Evolutionary conservation across 2,113 vertebrate genomes (phyloP).

Genomic region (Cygnus atratus): DNA sequence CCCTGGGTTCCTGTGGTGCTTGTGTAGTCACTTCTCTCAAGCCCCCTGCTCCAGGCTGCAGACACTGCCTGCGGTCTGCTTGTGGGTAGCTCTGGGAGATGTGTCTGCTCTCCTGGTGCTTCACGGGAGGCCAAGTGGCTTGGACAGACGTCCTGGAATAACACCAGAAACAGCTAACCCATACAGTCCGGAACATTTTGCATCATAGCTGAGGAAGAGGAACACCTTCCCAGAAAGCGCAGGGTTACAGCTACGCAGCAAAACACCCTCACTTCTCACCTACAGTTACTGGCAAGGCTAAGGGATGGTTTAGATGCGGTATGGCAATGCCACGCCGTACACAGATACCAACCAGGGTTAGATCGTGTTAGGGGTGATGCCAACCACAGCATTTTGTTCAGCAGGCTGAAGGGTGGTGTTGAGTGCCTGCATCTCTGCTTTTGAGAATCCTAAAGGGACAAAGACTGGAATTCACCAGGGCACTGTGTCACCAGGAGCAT

Average conservation of each 20-base stretch:
- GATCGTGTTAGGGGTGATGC: not conserved
- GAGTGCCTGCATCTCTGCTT: not conserved
- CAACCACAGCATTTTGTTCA: not conserved
- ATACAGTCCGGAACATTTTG: not conserved
- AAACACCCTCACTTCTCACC: not conserved
- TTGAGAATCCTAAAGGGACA: not conserved
- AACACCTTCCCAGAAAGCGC: not conserved
- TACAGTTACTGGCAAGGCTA: not conserved
- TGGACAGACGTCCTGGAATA: not conserved
- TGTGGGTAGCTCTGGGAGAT: not conserved
- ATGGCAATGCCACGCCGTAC: not conserved
- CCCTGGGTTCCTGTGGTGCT: not conserved
- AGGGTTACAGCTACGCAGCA: not conserved
- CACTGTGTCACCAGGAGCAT: not conserved
- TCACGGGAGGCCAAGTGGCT: not conserved
- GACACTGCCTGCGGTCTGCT: not conserved
- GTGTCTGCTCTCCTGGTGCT: not conserved
- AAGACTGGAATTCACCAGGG: not conserved
- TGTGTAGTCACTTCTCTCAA: not conserved
- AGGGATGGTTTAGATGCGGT: not conserved
- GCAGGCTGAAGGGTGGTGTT: not conserved
- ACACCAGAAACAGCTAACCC: not conserved
- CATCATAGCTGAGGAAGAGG: not conserved
- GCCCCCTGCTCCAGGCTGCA: not conserved
- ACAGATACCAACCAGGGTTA: not conserved